Evolutionary conservation across 2,113 vertebrate genomes (phyloP), one percentile per base, ranked within the genome.

Genomic region (Psophia crepitans): DNA sequence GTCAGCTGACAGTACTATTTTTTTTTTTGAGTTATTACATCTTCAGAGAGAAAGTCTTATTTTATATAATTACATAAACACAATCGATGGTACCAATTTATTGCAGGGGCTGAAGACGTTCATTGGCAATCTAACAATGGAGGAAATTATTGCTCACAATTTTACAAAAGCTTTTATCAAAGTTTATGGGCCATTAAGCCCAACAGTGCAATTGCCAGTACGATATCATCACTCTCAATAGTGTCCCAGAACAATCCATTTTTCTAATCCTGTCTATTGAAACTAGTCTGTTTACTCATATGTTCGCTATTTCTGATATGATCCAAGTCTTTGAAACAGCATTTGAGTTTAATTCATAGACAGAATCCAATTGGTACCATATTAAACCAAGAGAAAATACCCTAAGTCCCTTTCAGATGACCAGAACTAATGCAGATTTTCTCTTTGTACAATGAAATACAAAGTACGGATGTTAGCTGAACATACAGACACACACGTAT

Each of bases 101-200:
- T 95, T 84, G 35, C 92, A 71, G 48, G 69, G 69, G 32, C 77
- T 89, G 89, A 92, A 90, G 88, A 92, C 0, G 0, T 54, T 82
- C 84, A 53, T 6, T 89, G 61, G 70, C 77, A 91, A 92, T 78
- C 56, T 87, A 92, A 89, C 61, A 66, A 82, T 11, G 32, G 61
- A 92, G 11, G 33, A 73, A 94, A 95, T 82, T 82, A 81, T 18
- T 84, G 85, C 56, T 95, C 83, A 93, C 90, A 81, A 87, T 89
- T 93, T 89, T 73, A 91, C 83, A 79, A 84, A 96, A 84, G 76
- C 73, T 93, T 95, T 95, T 96, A 87, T 94, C 92, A 75, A 83
- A 81, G 43, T 94, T 96, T 76, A 94, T 49, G 92, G 79, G 56
- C 83, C 76, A 65, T 96, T 94, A 97, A 95, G 61, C 58, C 88